Evolutionary conservation across 2,113 vertebrate species (phyloP).

Genomic region (Platysternon megacephalum): DNA sequence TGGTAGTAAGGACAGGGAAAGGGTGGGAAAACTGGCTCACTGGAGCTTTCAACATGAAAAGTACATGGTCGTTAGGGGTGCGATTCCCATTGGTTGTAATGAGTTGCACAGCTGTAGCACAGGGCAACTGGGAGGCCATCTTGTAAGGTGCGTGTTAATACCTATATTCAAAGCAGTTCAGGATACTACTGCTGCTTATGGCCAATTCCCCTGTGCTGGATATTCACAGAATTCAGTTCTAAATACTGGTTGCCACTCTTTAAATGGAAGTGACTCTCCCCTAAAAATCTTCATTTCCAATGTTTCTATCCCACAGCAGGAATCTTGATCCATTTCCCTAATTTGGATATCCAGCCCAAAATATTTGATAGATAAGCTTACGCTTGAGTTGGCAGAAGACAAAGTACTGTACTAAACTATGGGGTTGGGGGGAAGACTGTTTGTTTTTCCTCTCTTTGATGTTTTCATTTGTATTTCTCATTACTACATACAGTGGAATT

Average conservation of each 20-base stretch:
- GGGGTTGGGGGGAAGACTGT: neutral
- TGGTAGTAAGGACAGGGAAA: too few relatives aligned
- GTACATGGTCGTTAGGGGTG: too few relatives aligned
- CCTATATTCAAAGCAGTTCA: neutral
- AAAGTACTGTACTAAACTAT: neutral
- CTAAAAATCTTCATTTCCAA: neutral
- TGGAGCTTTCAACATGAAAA: too few relatives aligned
- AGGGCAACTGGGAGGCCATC: neutral
- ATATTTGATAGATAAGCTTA: neutral
- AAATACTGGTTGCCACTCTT: neutral
- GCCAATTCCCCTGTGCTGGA: constrained; percentile 2
- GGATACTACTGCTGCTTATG: neutral
- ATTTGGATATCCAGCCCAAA: constrained; percentile 13
- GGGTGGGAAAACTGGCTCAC: too few relatives aligned
- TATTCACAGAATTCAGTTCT: constrained; percentile 17
- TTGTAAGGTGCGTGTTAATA: neutral
- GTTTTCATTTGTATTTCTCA: neutral
- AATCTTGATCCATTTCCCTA: neutral
- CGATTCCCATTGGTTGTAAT: too few relatives aligned
- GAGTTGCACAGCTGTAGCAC: too few relatives aligned
- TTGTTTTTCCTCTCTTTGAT: neutral
- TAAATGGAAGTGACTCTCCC: too few relatives aligned
- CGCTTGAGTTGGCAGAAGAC: neutral
- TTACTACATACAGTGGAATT: neutral
- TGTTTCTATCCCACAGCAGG: constrained; percentile 20